Evolutionary conservation across 2,113 vertebrate species (phyloP).

Genomic region (Ranitomeya variabilis): DNA sequence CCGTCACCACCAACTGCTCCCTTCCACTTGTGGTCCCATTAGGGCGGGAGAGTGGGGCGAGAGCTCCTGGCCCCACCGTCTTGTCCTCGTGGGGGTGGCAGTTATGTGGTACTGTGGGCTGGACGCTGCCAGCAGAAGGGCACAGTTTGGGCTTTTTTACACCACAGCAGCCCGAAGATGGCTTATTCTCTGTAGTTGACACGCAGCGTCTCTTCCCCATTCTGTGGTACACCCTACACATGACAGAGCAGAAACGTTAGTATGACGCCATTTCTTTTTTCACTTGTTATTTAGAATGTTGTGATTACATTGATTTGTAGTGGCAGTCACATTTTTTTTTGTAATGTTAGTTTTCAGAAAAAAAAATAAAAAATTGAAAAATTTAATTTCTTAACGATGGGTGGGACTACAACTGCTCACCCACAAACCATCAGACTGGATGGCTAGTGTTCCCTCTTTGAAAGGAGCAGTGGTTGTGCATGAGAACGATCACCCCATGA

Average conservation of each 20-base stretch:
- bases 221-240: slow-evolving; percentile 77
- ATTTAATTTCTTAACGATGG: no score
- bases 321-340: no score
- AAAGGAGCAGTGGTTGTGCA: no score
- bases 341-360: no score
- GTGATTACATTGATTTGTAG: no score
- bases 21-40: slow-evolving; percentile 80
- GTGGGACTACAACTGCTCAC: no score
- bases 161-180: slow-evolving; percentile 84
- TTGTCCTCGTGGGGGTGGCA: slow-evolving; percentile 80
- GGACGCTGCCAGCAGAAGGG: slow-evolving; percentile 41
- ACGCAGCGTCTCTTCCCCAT: slow-evolving; percentile 87
- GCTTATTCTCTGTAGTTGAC: slow-evolving; percentile 83
- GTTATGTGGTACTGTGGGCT: slow-evolving; percentile 75
- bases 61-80: slow-evolving; percentile 79
- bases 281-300: no score
- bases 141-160: slow-evolving; percentile 84
- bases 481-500: no score
- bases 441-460: no score
- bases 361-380: no score
- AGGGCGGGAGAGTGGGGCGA: slow-evolving; percentile 78
- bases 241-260: slow-evolving; percentile 24
- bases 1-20: slow-evolving; percentile 83
- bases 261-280: no score
- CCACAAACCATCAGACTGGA: no score